Evolutionary conservation across 2,797 vertebrate genomes (phyloP).

Genomic region (Danio albolineatus): DNA sequence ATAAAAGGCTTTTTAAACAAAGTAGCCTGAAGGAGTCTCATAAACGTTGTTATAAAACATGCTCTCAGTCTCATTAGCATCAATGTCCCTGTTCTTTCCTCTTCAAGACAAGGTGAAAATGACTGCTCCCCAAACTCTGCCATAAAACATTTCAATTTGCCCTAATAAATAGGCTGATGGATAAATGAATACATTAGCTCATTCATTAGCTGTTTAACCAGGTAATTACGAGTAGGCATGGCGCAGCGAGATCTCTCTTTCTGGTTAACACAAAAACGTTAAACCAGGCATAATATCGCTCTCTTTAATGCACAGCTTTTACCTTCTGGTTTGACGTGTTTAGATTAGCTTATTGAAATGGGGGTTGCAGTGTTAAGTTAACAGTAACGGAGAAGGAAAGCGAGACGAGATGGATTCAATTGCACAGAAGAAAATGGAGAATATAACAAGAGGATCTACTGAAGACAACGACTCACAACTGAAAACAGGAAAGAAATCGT

Average conservation of each 20-base stretch:
- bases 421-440: no score
- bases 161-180: conserved; percentile 78
- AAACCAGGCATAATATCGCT: conserved; percentile 76
- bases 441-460: no score
- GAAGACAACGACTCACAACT: no score
- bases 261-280: conserved; percentile 68
- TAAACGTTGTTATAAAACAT: neutral
- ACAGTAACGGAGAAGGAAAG: no score
- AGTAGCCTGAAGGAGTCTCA: neutral
- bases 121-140: conserved; percentile 66
- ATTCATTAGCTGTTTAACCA: conserved; percentile 78
- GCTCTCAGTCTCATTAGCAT: neutral
- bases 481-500: no score
- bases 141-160: conserved; percentile 67
- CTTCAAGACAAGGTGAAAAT: conserved; percentile 60
- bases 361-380: neutral
- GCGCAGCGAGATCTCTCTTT: conserved; percentile 58
- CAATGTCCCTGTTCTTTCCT: conserved; percentile 31
- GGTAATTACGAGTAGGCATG: conserved; percentile 70
- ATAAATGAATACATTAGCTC: conserved; percentile 75
- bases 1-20: conserved; percentile 17
- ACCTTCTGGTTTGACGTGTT: neutral
- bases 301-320: conserved; percentile 67
- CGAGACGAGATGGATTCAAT: no score
- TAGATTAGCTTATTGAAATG: neutral